Percentiles rank a stretch among this genome's conserved stretches.
Evolutionary conservation across 2,888 invertebrate species (phyloP).

Genomic region (Pachymerium ferrugineum): DNA sequence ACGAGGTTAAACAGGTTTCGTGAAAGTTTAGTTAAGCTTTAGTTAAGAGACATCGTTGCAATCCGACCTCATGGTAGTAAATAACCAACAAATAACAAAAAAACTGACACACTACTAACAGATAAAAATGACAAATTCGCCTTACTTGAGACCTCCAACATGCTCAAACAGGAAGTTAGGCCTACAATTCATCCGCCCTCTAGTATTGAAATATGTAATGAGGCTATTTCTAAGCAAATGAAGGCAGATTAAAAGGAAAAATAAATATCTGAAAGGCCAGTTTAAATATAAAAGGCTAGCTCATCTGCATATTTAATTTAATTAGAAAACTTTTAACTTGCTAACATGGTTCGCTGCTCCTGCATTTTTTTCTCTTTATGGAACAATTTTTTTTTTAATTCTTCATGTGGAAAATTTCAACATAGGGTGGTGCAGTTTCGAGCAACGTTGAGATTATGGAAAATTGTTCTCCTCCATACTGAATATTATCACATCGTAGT

Average conservation of each 20-base stretch:
- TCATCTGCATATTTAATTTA: constrained; percentile 12
- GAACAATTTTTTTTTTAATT: neutral
- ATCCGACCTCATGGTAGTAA: too few relatives aligned
- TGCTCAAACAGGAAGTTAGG: neutral
- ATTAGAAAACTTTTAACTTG: neutral
- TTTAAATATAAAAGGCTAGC: neutral
- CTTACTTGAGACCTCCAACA: too few relatives aligned
- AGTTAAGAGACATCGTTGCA: too few relatives aligned
- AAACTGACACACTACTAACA: too few relatives aligned
- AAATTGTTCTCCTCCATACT: neutral
- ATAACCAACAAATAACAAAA: too few relatives aligned
- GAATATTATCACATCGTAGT: constrained; percentile 10
- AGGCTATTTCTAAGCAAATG: constrained; percentile 8
- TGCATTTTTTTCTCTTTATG: neutral
- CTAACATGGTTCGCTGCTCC: neutral
- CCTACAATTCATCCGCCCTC: neutral
- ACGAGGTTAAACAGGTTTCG: too few relatives aligned
- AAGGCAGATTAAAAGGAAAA: neutral
- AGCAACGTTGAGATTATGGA: too few relatives aligned
- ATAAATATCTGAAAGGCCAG: constrained; percentile 4
- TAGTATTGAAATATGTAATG: constrained; percentile 7
- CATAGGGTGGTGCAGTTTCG: too few relatives aligned
- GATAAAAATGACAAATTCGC: too few relatives aligned
- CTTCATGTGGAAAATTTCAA: too few relatives aligned
- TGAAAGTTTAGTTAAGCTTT: too few relatives aligned